phyloP scores from a whole-genome alignment of 2,888 invertebrate species.

The Protula sp. region DNA sequence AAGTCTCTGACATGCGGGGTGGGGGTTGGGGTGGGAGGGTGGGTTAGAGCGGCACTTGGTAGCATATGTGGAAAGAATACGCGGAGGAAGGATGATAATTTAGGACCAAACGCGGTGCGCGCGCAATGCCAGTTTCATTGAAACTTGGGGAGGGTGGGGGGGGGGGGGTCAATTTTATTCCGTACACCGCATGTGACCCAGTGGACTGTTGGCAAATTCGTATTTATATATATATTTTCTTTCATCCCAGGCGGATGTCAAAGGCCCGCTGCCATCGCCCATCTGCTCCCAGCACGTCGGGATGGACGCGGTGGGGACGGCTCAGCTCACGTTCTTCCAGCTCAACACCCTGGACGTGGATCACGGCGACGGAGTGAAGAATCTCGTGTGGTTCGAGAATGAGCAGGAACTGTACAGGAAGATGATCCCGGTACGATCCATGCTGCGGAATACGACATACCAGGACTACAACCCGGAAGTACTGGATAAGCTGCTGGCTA shows the following conservation, averaged over 20 bases:
- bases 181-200: no score
- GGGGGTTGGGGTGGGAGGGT: no score
- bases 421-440: conserved; percentile 64
- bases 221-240: no score
- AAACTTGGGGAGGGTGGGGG: no score
- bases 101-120: no score
- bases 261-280: conserved; percentile 59
- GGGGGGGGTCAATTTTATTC: no score
- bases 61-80: no score
- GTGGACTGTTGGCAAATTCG: no score
- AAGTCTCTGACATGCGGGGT: no score
- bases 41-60: no score
- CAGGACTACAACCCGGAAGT: conserved; percentile 74
- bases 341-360: conserved; percentile 63
- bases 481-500: conserved; percentile 70
- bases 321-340: conserved; percentile 65
- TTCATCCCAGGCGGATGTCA: conserved; percentile 58
- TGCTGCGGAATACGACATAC: conserved; percentile 64
- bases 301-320: conserved; percentile 61
- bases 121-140: no score
- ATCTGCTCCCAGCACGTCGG: conserved; percentile 77
- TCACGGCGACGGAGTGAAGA: conserved; percentile 60
- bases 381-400: conserved; percentile 68
- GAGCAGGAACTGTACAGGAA: conserved; percentile 36
- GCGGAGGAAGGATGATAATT: no score